Base-by-base conservation (phyloP, 2,113 vertebrate genomes). In the Megalops atlanticus region DNA sequence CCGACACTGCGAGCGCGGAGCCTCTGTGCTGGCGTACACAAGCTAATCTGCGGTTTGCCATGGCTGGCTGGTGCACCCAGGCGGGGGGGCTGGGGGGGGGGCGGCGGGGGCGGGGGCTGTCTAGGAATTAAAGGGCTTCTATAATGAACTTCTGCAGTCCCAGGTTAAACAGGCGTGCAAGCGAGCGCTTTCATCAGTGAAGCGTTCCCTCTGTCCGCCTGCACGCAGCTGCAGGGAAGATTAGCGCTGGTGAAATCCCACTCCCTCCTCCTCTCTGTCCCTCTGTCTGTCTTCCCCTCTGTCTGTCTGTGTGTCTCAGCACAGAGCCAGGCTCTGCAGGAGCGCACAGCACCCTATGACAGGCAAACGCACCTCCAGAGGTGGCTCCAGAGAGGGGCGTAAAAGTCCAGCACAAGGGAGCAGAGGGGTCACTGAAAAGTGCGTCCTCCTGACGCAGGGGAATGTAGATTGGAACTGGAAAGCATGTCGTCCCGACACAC, bases 161-260 rank as follows among this genome's bases (percentile, higher is more conserved):
- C 10, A 49, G 80, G 72, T 76, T 81, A 81, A 81, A 64, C 36
- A 47, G 41, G 72, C 80, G 18, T 81, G 49, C 36, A 54, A 81
- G 68, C 36, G 52, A 81, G 68, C 31, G 38, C 80, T 76, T 81
- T 76, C 39, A 64, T 49, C 36, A 76, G 45, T 18, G n/a, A n/a
- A 14, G 11, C 16, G 31, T 76, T 33, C 12, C 58, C 49, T 49
- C 14, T 31, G 5, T 71, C 24, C 24, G 68, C 45, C 78, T 73
- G 41, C 45, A 27, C 36, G 36, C 52, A 64, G 52, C 54, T 68
- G 80, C 38, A n/a, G 31, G 49, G n/a, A n/a, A 75, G 80, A 81
- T 81, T 74, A 76, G 58, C n/a, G 52, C n/a, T 64, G 38, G 5
- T 47, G 40, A 33, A 79, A 35, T 79, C 78, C 41, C 10, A n/a